A percentile compares a stretch with the other conserved stretches of the same genome.
phyloP scores from a whole-genome alignment of 2,888 invertebrate species.

The Meteorus cinctellus region DNA sequence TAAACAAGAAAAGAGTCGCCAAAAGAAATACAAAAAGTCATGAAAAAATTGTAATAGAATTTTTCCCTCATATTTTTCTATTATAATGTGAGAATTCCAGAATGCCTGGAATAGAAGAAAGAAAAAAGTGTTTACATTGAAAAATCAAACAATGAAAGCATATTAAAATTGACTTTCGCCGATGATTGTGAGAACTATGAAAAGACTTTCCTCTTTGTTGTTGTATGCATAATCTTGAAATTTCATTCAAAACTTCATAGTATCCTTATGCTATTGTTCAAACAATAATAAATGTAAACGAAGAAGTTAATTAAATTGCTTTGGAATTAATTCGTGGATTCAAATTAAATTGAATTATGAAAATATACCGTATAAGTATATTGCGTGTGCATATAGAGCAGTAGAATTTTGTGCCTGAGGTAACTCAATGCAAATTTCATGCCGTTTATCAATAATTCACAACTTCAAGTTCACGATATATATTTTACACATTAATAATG shows the following conservation, averaged over 20 bases:
- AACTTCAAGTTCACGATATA: not conserved
- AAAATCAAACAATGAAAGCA: not conserved
- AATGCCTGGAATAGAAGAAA: not conserved
- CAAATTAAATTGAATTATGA: not conserved
- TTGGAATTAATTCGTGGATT: not conserved
- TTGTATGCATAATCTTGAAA: not conserved
- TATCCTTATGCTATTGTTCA: not conserved
- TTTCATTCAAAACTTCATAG: not conserved
- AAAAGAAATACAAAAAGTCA: not conserved
- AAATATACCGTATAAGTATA: not conserved
- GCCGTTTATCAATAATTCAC: not conserved
- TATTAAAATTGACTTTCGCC: conserved; percentile 7
- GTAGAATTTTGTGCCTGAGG: not conserved
- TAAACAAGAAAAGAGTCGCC: not conserved
- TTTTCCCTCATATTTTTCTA: not conserved
- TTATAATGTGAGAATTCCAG: not conserved
- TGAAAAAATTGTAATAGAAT: not conserved
- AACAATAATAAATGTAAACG: not conserved
- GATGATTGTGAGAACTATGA: conserved; percentile 21
- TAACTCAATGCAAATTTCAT: conserved; percentile 11
- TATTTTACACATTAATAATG: not conserved
- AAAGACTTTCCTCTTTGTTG: not conserved
- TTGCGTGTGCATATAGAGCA: not conserved
- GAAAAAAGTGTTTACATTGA: not conserved
- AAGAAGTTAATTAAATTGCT: not conserved